phyloP scores from a whole-genome alignment of 2,888 invertebrate species.

The Lasioglossum zephyrum region DNA sequence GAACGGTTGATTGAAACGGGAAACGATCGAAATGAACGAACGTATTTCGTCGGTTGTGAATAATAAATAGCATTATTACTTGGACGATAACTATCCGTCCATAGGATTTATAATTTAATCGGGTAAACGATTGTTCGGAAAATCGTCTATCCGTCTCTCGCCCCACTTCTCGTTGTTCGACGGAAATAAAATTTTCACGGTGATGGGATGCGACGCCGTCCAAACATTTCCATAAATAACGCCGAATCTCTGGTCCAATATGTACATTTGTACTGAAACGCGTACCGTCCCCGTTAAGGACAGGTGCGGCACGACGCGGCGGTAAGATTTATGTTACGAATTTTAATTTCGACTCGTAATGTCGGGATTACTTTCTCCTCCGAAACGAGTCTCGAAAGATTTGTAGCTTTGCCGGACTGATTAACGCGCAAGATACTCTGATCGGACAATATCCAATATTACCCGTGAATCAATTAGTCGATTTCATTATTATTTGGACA shows the following conservation, averaged over 20 bases:
- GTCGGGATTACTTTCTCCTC: not conserved
- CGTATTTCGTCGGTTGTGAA: constrained; percentile 8
- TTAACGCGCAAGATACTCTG: not conserved
- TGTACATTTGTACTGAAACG: constrained; percentile 17
- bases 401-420: not conserved
- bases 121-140: constrained; percentile 16
- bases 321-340: constrained; percentile 8
- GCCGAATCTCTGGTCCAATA: not conserved
- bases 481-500: too few species aligned
- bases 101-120: constrained; percentile 30
- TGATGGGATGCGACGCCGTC: not conserved
- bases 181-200: constrained; percentile 8
- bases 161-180: not conserved
- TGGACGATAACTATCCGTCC: not conserved
- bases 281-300: not conserved
- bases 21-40: constrained; percentile 2
- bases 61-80: constrained; percentile 31
- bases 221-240: constrained; percentile 18
- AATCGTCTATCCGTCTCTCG: constrained; percentile 5
- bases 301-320: not conserved
- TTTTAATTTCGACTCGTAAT: constrained; percentile 8
- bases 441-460: not conserved
- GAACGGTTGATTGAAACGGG: not conserved
- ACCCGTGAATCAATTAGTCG: not conserved
- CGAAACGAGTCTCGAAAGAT: not conserved